Base-by-base conservation (phyloP, 2,113 vertebrate genomes). In the Nesoenas mayeri region DNA sequence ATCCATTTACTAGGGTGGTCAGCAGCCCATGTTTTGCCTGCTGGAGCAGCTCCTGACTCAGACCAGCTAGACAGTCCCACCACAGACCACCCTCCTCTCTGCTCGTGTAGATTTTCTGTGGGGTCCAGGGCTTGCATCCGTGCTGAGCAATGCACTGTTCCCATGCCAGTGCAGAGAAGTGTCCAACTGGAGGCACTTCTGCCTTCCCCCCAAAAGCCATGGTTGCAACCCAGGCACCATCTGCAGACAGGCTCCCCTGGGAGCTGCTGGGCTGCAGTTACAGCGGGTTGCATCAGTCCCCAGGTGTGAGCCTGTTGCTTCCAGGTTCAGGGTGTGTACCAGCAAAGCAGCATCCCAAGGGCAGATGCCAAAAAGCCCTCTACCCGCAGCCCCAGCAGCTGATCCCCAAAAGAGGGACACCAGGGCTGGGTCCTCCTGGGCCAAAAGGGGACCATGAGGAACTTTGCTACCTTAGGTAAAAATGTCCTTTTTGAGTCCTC, bases 161-260 rank as follows among this genome's bases (percentile, higher is more conserved):
- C 25, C 19, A 15, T 0, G 1, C 5, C 29, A 32, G 10, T 8
- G 9, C 22, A 61, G 58, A 72, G 54, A 70, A 51, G 29, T 1
- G 1, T 44, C 34, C 12, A n/a, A 21, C 0, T 0, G 65, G 24
- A 62, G 51, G 18, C 6, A 73, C 22, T 40, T 77, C 58, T 85
- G 32, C n/a, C 28, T 50, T 65, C 24, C 14, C n/a, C 60, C 17
- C 3, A 0, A 69, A 78, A 79, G 38, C 1, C 0, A 9, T 29
- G 19, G 36, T 53, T 58, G 11, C 31, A 15, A 15, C 10, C 2
- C 12, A 19, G 18, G 24, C 32, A 44, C 7, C 1, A 0, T 40
- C 20, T 34, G 19, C 17, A 17, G 10, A 25, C 0, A 0, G 44
- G 6, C 6, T 54, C 40, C 31, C 10, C 18, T 1, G 32, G 11